These are phyloP conservation scores for Himantopus leucocephalus DNA, from an alignment of 2,113 vertebrate genomes.

Conservation along the genomic window DNA sequence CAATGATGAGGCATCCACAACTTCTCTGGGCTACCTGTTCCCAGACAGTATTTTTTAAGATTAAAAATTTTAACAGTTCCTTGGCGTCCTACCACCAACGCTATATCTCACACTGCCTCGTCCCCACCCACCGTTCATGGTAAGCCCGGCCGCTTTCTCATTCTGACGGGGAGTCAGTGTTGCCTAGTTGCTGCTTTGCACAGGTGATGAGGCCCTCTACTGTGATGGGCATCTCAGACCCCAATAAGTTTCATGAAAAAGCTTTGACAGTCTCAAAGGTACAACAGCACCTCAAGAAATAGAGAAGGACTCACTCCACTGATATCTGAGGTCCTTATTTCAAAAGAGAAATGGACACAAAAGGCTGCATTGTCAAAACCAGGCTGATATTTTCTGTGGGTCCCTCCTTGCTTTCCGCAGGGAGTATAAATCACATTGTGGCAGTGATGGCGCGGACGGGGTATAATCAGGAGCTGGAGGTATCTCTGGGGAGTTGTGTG, in stretches of 20 bases:
- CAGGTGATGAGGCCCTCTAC: not conserved
- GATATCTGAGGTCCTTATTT: not conserved
- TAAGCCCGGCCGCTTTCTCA: not conserved
- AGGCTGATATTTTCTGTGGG: not conserved
- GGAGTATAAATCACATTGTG: not conserved
- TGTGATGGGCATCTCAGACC: not conserved
- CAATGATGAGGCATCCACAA: not conserved
- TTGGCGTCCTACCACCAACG: not conserved
- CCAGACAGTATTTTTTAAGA: not conserved
- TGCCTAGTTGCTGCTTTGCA: not conserved
- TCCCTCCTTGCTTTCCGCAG: not conserved
- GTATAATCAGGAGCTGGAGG: not conserved
- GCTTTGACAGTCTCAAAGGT: not conserved
- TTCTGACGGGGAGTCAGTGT: not conserved
- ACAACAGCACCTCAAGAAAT: not conserved
- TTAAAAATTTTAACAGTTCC: not conserved
- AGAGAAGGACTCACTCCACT: not conserved
- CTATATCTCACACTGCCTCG: not conserved
- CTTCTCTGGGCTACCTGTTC: not conserved
- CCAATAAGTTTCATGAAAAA: not conserved
- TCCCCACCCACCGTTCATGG: accelerated
- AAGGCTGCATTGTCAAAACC: not conserved
- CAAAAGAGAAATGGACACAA: not conserved
- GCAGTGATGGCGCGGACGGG: not conserved
- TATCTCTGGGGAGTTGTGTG: not conserved